Evolutionary conservation across 2,888 invertebrate genomes (phyloP), one percentile per base, ranked within the genome.

Genomic region (Geotrupes spiniger): DNA sequence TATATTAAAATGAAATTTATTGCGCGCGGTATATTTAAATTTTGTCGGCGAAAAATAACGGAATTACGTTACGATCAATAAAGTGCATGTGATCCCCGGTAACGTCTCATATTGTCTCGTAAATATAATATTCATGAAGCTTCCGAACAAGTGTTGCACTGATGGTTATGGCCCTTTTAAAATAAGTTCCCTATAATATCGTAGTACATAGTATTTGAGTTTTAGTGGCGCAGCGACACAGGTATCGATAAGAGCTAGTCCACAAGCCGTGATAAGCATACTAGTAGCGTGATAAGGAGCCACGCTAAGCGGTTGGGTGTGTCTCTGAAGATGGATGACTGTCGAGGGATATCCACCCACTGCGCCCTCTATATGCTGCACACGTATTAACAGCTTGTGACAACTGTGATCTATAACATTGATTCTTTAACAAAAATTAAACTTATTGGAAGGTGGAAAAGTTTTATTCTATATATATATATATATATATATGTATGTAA

Each of bases 261-360:
- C 59, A 57, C 52, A 58, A 65, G 58, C 59, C 72, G 72, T 73
- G 72, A 73, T 72, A 71, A 68, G 72, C 71, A 73, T 73, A 64
- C 70, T 68, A 72, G 69, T 57, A 63, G 65, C 65, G 65, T 64
- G 69, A 71, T 70, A 70, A 69, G 65, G 62, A 68, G 63, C 60
- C 53, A 54, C 59, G 59, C 59, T 70, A 72, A 73, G 70, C 71
- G 70, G 63, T 64, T 66, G 68, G 71, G 72, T 68, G 69, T 72
- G 73, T 71, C 71, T 68, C 71, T 66, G 63, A 72, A 72, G 73
- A 73, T 72, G 71, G 70, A 73, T 73, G 63, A 66, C 71, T 71
- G 72, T 72, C 73, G 69, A 70, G 73, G 72, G 73, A 73, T 72
- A 73, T 73, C 69, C 72, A 72, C 70, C 70, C 66, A 66, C 62